Evolutionary conservation across 2,113 vertebrate species (phyloP).

Genomic region (Machaerirhynchus nigripectus): DNA sequence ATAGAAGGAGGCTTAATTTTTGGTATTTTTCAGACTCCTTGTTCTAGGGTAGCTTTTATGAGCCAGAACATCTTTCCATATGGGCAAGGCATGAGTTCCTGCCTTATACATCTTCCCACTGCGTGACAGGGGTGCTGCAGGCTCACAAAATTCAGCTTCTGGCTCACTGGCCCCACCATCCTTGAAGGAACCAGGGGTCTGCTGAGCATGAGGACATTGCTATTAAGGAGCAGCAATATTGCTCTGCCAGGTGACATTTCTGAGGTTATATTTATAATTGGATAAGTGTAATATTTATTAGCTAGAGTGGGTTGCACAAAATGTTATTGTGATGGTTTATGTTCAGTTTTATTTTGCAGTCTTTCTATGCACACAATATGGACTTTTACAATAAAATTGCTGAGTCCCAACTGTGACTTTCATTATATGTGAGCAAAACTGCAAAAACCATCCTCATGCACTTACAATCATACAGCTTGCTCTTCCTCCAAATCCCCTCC

Average conservation of each 20-base stretch:
- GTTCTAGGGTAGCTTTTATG: neutral
- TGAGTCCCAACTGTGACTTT: neutral
- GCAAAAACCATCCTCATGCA: neutral
- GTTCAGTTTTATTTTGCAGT: neutral
- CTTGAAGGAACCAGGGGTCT: neutral
- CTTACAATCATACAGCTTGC: neutral
- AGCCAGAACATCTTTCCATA: neutral
- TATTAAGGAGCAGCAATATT: neutral
- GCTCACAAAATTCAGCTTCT: neutral
- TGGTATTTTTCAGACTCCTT: neutral
- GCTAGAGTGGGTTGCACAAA: neutral
- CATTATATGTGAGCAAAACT: neutral
- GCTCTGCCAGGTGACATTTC: neutral
- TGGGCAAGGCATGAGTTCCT: neutral
- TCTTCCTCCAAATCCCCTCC: neutral
- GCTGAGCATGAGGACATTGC: neutral
- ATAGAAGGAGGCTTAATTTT: neutral
- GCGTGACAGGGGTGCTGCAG: neutral
- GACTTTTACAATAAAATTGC: conserved; percentile 21
- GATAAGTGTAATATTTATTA: conserved; percentile 51
- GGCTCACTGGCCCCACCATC: neutral
- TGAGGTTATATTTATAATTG: conserved; percentile 40
- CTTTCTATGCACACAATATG: neutral
- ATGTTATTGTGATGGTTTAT: neutral
- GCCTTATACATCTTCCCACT: neutral